phyloP scores from a whole-genome alignment of 2,797 vertebrate genomes.

The Rhinoraja longicauda region DNA sequence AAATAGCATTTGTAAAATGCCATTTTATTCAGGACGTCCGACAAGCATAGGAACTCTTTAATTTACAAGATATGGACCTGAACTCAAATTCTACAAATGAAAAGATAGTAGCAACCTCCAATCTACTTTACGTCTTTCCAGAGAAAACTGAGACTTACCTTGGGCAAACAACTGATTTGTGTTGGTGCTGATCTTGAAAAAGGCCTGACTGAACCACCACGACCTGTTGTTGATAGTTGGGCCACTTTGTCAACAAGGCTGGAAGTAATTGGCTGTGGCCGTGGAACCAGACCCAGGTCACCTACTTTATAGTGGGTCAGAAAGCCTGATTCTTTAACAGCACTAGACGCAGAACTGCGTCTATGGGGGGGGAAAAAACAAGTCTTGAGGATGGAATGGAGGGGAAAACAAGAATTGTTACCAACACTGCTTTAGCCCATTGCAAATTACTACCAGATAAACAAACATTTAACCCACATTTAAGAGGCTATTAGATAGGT shows the following conservation, averaged over 20 bases:
- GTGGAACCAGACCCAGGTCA: conserved; percentile 54
- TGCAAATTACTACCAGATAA: neutral
- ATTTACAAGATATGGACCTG: neutral
- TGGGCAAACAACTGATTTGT: neutral
- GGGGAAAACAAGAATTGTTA: neutral
- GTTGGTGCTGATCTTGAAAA: neutral
- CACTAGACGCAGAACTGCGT: neutral
- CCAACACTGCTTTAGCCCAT: no score
- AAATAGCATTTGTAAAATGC: no score
- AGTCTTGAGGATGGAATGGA: neutral
- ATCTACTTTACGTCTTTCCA: neutral
- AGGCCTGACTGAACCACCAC: conserved; percentile 40
- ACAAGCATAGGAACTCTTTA: neutral
- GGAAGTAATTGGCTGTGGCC: conserved; percentile 38
- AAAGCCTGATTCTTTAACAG: conserved; percentile 33
- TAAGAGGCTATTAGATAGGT: no score
- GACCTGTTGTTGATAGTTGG: conserved; percentile 42
- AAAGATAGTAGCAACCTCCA: neutral
- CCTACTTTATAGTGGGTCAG: conserved; percentile 47
- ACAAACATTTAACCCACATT: no score
- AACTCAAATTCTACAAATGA: neutral
- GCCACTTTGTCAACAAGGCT: conserved; percentile 43
- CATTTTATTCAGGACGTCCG: neutral
- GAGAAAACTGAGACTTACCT: neutral
- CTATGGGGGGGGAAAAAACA: neutral